phyloP scores from a whole-genome alignment of 2,888 invertebrate genomes.

The Trissonchulus sp. region DNA sequence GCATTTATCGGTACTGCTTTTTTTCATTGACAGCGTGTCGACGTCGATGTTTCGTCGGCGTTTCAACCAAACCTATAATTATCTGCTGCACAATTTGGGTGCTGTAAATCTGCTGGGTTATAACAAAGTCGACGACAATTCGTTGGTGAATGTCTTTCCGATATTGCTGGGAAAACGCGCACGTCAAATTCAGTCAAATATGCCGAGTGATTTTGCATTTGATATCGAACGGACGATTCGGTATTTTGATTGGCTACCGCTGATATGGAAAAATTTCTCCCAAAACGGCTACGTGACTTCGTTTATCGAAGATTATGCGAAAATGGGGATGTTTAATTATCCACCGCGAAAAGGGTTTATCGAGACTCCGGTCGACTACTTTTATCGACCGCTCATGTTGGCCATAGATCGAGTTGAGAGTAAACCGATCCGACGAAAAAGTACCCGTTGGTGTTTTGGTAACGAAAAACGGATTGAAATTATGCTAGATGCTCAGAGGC shows the following conservation, averaged over 20 bases:
- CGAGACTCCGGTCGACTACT: conserved; percentile 9
- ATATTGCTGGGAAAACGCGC: conserved; percentile 63
- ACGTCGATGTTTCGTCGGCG: background rate
- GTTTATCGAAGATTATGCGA: background rate
- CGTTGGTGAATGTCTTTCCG: conserved; percentile 78
- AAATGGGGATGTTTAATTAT: conserved; percentile 10
- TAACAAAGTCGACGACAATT: conserved; percentile 86
- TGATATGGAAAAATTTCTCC: background rate
- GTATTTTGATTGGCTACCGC: background rate
- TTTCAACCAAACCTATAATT: conserved; percentile 55
- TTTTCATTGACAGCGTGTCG: background rate
- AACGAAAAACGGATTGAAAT: background rate
- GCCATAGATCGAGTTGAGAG: background rate
- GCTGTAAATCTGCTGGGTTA: conserved; percentile 74
- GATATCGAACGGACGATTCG: conserved; percentile 26
- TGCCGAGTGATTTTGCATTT: background rate
- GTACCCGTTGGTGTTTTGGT: background rate
- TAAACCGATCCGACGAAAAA: background rate
- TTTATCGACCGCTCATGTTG: background rate
- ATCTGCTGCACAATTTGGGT: conserved; percentile 62
- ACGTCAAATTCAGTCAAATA: background rate
- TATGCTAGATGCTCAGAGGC: background rate
- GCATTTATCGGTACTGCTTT: conserved; percentile 30
- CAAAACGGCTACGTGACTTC: conserved; percentile 8
- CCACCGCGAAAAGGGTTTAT: conserved; percentile 5